Evolutionary conservation across 2,888 invertebrate species (phyloP).

Genomic region (Polylopha cassiicola): DNA sequence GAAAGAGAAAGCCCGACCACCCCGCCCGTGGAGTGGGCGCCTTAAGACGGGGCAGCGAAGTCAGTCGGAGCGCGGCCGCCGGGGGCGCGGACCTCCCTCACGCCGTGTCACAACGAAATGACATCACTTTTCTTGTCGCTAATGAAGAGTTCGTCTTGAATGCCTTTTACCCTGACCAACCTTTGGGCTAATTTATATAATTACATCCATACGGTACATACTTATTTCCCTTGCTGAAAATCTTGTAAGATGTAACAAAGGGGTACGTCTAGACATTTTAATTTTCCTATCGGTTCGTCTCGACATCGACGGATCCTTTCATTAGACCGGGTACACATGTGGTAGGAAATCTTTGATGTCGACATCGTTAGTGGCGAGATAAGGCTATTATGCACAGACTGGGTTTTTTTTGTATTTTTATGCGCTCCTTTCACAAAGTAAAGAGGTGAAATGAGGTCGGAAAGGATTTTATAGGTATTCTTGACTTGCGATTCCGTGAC

Average conservation of each 20-base stretch:
- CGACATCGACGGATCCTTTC: slow-evolving; percentile 64
- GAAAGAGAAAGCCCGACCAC: slow-evolving; percentile 76
- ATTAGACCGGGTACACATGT: slow-evolving; percentile 65
- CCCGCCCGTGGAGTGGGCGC: slow-evolving; percentile 44
- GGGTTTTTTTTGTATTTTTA: slow-evolving; percentile 36
- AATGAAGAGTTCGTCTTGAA: slow-evolving; percentile 73
- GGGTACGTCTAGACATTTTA: slow-evolving; percentile 74
- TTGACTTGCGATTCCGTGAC: slow-evolving; percentile 8
- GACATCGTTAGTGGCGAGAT: slow-evolving; percentile 61
- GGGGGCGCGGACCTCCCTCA: slow-evolving; percentile 62
- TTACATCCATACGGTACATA: too few species aligned
- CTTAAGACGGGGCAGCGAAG: slow-evolving; percentile 51
- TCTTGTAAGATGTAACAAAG: slow-evolving; percentile 54
- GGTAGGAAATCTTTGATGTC: slow-evolving; percentile 64
- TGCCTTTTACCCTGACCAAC: slow-evolving; percentile 52
- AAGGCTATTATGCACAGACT: slow-evolving; percentile 49
- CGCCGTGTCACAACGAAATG: slow-evolving; percentile 72
- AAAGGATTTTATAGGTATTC: slow-evolving; percentile 3
- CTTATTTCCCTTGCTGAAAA: too few species aligned
- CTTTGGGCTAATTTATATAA: slow-evolving; percentile 41
- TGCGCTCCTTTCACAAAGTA: slow-evolving; percentile 20
- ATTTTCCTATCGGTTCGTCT: slow-evolving; percentile 70
- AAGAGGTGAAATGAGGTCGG: slow-evolving; percentile 13
- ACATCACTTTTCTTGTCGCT: slow-evolving; percentile 76
- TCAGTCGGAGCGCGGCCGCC: slow-evolving; percentile 67